Conservation (phyloP, 2,797 vertebrate genomes). For the Muscicapa striata region DNA sequence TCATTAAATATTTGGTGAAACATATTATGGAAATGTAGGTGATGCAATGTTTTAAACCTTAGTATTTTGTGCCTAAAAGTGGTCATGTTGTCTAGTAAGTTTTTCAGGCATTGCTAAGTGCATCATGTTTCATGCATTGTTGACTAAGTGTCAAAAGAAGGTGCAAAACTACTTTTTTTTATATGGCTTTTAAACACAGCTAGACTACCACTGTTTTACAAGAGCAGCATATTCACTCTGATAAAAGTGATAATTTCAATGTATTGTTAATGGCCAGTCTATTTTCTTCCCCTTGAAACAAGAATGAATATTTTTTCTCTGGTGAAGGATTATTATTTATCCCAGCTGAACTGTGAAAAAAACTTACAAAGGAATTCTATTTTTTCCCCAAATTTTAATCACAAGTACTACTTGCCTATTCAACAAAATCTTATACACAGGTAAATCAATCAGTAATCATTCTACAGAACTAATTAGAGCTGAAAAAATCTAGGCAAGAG, state of each 20-base stretch:
- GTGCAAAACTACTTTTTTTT: background rate
- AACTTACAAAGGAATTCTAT: background rate
- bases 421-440: background rate
- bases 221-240: background rate
- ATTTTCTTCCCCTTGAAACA: background rate
- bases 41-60: background rate
- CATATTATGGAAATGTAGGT: background rate
- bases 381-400: background rate
- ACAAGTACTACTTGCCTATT: background rate
- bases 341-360: background rate
- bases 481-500: background rate
- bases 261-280: background rate
- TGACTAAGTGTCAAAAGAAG: constrained; percentile 6
- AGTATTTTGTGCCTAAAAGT: background rate
- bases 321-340: background rate
- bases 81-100: background rate
- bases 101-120: background rate
- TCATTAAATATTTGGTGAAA: constrained; percentile 20
- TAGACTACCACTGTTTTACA: background rate
- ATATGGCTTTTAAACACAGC: background rate
- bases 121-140: background rate
- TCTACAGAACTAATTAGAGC: background rate
- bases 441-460: background rate
- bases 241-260: background rate
- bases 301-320: background rate